These are phyloP conservation scores for Turdus rufiventris DNA, from an alignment of 2,113 vertebrate species.

Conservation along the genomic window DNA sequence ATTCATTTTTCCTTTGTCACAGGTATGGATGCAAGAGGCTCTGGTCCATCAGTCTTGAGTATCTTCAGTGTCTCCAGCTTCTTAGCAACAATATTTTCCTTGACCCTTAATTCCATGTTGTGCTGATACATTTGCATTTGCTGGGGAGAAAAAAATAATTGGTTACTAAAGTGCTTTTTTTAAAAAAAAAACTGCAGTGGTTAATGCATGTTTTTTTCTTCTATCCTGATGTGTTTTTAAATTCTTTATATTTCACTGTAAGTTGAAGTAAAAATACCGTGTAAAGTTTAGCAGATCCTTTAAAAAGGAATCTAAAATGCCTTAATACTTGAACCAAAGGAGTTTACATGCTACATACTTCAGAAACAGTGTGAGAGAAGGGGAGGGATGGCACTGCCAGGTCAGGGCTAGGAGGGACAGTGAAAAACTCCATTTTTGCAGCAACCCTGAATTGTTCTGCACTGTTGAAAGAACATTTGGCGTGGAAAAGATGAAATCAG, in stretches of 20 bases:
- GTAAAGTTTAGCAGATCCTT: constrained; percentile 67
- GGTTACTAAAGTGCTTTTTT: constrained; percentile 58
- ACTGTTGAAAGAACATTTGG: accelerated
- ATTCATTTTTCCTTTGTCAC: constrained; percentile 44
- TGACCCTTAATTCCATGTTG: constrained; percentile 50
- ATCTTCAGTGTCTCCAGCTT: constrained; percentile 55
- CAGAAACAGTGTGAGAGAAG: neutral
- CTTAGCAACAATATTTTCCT: constrained; percentile 68
- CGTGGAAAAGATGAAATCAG: neutral
- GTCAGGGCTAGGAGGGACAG: neutral
- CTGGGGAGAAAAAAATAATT: neutral
- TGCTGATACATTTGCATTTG: constrained; percentile 55
- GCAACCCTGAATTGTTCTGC: neutral
- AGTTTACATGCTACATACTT: constrained; percentile 64
- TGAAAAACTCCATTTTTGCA: neutral
- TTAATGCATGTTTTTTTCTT: constrained; percentile 74
- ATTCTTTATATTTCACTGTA: constrained; percentile 69
- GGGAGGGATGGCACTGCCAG: neutral
- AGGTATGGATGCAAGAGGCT: constrained; percentile 90
- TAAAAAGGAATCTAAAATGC: constrained; percentile 71
- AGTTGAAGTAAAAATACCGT: constrained; percentile 49
- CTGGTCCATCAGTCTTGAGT: constrained; percentile 58
- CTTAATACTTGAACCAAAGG: constrained; percentile 84
- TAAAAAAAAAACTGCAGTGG: constrained; percentile 9
- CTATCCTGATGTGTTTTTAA: constrained; percentile 69